These are phyloP conservation scores for Bettongia penicillata DNA, from an alignment of 2,113 vertebrate species.

Conservation along the genomic window DNA sequence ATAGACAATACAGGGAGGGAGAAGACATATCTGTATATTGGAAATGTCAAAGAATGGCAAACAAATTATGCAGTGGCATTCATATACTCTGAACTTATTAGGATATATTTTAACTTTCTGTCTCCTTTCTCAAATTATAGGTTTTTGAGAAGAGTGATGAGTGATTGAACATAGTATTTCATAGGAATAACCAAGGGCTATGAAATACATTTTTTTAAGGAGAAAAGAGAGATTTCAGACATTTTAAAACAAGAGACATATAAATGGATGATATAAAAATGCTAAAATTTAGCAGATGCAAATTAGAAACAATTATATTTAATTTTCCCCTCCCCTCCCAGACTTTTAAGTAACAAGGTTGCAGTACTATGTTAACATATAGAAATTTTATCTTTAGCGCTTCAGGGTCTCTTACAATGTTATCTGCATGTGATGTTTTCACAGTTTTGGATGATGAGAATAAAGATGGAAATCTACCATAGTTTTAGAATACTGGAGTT, in stretches of 20 bases:
- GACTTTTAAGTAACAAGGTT: background rate
- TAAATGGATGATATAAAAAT: background rate
- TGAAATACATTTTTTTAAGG: background rate
- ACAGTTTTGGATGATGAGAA: background rate
- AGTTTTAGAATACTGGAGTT: background rate
- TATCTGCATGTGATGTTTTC: background rate
- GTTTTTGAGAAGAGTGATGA: slow-evolving; percentile 6
- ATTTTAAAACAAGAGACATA: background rate
- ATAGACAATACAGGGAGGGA: background rate
- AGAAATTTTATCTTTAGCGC: background rate
- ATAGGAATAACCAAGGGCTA: background rate
- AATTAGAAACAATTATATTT: background rate
- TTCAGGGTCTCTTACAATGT: background rate
- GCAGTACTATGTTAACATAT: background rate
- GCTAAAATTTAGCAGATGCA: background rate
- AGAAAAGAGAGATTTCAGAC: background rate
- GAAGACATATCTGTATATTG: background rate
- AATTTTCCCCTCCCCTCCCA: background rate
- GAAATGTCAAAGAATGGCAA: background rate
- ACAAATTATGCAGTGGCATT: background rate
- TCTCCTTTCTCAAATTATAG: background rate
- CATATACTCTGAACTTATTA: background rate
- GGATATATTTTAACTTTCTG: slow-evolving; percentile 3
- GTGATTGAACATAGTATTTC: slow-evolving; percentile 17
- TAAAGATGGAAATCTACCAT: background rate